Evolutionary conservation across 2,113 vertebrate genomes (phyloP), one percentile per base, ranked within the genome.

Genomic region (Labeo catla): DNA sequence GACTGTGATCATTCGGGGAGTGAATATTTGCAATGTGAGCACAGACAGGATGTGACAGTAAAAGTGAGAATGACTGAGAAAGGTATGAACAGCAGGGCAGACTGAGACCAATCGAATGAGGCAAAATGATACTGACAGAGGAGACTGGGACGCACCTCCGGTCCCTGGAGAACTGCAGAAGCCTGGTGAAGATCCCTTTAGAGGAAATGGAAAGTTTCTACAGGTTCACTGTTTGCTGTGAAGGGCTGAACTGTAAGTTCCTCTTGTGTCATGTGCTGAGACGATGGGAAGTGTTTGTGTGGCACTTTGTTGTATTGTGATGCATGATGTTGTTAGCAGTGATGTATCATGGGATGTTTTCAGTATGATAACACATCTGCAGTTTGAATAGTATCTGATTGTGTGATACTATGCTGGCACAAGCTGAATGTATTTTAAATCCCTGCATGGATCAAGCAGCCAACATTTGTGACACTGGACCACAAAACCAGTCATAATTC

Each of bases 201-300:
- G 85, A 90, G 65, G 94, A 95, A 91, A 93, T 95, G 92, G 66
- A 90, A 92, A 93, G 93, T 78, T 95, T 91, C 91, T 93, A 94
- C 91, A 91, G 86, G 86, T 94, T 92, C 84, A 85, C 34, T 43
- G 54, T 85, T 85, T 86, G 92, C 91, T 95, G 93, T 83, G 89
- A 92, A 23, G 91, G 73, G 84, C 93, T 95, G 76, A 87, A 85
- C 0, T 39, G 95, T 95, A 90, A 95, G 94, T 94, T 76, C 66
- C 8, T 66, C 19, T 70, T 49, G 9, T 68, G 8, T 57, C 65
- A 65, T 52, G 76, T 36, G 76, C 8, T 77, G 13, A 36, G n/a
- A 49, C 8, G 28, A 52, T 10, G 23, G 16, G 49, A 54, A 23
- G 76, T 76, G 45, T 76, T 76, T 76, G 21, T 49, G 45, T 50